Evolutionary conservation across 2,113 vertebrate species (phyloP).

Genomic region (Saccopteryx leptura): DNA sequence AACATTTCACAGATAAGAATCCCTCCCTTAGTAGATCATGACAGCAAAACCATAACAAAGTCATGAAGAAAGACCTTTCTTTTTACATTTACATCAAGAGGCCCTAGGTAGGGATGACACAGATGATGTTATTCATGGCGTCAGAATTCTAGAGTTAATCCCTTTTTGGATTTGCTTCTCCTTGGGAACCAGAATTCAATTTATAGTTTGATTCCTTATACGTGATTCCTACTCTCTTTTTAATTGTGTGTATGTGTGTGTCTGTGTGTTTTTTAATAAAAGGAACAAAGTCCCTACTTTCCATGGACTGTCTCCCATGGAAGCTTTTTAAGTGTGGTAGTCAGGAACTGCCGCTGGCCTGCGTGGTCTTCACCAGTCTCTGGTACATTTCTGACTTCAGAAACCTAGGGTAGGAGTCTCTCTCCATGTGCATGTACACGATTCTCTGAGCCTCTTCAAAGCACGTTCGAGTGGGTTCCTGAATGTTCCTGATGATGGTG

Average conservation of each 20-base stretch:
- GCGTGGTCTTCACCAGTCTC: slow-evolving; percentile 88
- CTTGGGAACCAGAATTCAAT: slow-evolving; percentile 17
- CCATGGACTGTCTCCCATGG: background rate
- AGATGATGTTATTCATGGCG: background rate
- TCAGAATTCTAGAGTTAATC: background rate
- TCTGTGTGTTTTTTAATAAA: background rate
- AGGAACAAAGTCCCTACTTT: background rate
- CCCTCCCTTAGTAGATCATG: background rate
- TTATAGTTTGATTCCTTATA: slow-evolving; percentile 43
- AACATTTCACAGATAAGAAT: slow-evolving; percentile 14
- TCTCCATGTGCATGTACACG: slow-evolving; percentile 93
- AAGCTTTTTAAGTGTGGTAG: background rate
- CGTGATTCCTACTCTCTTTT: background rate
- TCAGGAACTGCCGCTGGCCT: slow-evolving; percentile 71
- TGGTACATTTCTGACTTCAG: slow-evolving; percentile 92
- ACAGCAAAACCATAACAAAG: background rate
- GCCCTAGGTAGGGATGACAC: background rate
- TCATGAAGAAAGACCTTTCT: background rate
- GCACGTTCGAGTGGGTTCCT: slow-evolving; percentile 89
- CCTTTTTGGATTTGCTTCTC: background rate
- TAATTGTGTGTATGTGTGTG: background rate
- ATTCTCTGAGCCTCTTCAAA: slow-evolving; percentile 94
- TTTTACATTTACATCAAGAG: background rate
- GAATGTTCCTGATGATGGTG: slow-evolving; percentile 89
- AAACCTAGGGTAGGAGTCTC: slow-evolving; percentile 93